phyloP scores from a whole-genome alignment of 30 jellyfish, hydroid and myxozoan genomes.

The Turritopsis rubra region DNA sequence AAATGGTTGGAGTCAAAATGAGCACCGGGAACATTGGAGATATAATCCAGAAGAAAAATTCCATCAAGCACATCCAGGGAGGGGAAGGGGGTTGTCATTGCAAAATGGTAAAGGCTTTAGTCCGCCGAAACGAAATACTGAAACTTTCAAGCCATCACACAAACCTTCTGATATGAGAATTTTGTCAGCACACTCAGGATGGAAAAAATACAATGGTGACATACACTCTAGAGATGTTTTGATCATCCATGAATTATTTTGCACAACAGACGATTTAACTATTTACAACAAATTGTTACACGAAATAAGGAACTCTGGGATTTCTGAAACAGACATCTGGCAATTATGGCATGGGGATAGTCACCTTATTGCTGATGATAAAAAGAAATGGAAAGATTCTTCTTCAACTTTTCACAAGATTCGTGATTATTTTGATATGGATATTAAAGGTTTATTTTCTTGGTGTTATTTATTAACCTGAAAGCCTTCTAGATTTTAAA shows the following conservation, averaged over 20 bases:
- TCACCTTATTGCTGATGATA: constrained; percentile 41
- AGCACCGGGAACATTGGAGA: not conserved
- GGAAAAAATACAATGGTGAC: constrained; percentile 26
- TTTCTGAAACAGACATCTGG: constrained; percentile 30
- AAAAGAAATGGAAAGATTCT: constrained; percentile 31
- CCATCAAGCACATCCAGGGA: not conserved
- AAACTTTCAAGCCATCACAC: constrained; percentile 41
- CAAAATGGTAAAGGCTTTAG: not conserved
- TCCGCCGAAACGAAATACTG: constrained; percentile 32
- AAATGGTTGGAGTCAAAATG: not conserved
- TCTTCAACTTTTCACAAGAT: constrained; percentile 41
- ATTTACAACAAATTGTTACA: constrained; percentile 23
- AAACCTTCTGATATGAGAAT: constrained; percentile 40
- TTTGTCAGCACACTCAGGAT: constrained; percentile 8
- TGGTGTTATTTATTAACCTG: not conserved
- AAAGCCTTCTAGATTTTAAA: too few species aligned
- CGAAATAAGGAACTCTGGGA: constrained; percentile 22
- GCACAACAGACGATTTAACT: constrained; percentile 31
- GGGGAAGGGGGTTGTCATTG: not conserved
- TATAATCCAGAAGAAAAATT: not conserved
- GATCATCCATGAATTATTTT: constrained; percentile 26
- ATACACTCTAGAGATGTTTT: constrained; percentile 28
- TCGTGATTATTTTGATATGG: constrained; percentile 38
- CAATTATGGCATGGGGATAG: constrained; percentile 45
- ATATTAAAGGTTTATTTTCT: constrained; percentile 21